Evolutionary conservation across 2,888 invertebrate species (phyloP).

Genomic region (Clistopyga incitator): DNA sequence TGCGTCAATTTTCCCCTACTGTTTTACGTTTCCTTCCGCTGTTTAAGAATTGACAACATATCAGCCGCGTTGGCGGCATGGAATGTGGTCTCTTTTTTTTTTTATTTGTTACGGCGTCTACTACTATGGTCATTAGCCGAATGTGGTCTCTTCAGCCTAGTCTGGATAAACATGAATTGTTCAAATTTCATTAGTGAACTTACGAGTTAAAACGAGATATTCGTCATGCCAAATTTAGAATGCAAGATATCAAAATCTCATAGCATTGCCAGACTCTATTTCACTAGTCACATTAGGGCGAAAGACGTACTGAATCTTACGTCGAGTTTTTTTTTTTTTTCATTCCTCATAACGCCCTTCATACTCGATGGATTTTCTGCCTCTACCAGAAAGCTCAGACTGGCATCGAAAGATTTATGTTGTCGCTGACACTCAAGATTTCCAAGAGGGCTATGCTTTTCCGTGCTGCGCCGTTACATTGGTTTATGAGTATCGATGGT

Average conservation of each 20-base stretch:
- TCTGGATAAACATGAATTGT: neutral
- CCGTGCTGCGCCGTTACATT: neutral
- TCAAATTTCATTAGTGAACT: neutral
- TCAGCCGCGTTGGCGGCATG: no score
- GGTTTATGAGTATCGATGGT: neutral
- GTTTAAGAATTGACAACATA: neutral
- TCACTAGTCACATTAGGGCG: neutral
- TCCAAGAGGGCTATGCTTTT: constrained; percentile 1
- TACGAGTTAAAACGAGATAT: neutral
- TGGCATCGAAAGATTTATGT: constrained; percentile 29
- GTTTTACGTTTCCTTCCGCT: no score
- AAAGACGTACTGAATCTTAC: neutral
- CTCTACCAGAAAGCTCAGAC: neutral
- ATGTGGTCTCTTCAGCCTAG: no score
- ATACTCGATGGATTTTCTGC: neutral
- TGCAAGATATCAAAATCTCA: neutral
- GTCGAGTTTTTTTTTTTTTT: neutral
- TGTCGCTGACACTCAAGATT: neutral
- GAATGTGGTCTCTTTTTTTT: no score
- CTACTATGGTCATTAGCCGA: no score
- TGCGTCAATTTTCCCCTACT: no score
- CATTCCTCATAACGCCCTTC: neutral
- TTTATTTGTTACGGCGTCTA: no score
- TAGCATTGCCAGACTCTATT: neutral
- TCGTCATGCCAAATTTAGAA: neutral